Conservation (phyloP, 2,113 vertebrate species). For the Physeter macrocephalus region DNA sequence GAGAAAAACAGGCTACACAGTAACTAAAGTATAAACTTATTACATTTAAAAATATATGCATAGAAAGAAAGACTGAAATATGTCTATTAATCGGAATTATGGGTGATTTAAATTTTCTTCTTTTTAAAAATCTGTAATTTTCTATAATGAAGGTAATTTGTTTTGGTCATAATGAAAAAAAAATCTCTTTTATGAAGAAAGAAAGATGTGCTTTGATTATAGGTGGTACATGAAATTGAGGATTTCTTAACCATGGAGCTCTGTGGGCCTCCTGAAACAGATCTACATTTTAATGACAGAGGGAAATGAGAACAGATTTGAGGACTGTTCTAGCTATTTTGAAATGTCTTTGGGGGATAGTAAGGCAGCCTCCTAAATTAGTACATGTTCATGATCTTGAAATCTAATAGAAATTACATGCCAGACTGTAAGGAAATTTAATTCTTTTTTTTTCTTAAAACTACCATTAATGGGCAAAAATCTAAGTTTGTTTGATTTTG, state of each 20-base stretch:
- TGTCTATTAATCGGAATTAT: background rate
- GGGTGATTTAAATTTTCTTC: background rate
- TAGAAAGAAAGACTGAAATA: background rate
- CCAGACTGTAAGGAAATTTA: conserved; percentile 52
- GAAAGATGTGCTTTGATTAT: background rate
- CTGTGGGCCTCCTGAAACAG: background rate
- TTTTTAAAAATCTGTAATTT: conserved; percentile 7
- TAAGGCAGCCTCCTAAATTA: conserved; percentile 38
- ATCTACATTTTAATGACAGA: conserved; percentile 43
- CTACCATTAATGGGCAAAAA: conserved; percentile 44
- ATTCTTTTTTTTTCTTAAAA: background rate
- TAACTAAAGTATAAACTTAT: background rate
- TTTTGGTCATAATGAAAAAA: conserved; percentile 13
- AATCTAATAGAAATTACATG: conserved; percentile 53
- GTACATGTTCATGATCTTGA: conserved; percentile 45
- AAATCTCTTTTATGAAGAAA: background rate
- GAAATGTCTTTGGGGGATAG: conserved; percentile 52
- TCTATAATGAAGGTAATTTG: background rate
- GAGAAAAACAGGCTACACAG: background rate
- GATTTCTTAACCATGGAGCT: background rate
- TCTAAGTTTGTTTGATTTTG: conserved; percentile 21
- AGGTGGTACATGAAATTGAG: background rate
- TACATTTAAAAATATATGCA: background rate
- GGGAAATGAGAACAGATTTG: conserved; percentile 52
- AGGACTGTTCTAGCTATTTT: conserved; percentile 34